phyloP scores from a whole-genome alignment of 2,113 vertebrate genomes.

The Solea senegalensis region DNA sequence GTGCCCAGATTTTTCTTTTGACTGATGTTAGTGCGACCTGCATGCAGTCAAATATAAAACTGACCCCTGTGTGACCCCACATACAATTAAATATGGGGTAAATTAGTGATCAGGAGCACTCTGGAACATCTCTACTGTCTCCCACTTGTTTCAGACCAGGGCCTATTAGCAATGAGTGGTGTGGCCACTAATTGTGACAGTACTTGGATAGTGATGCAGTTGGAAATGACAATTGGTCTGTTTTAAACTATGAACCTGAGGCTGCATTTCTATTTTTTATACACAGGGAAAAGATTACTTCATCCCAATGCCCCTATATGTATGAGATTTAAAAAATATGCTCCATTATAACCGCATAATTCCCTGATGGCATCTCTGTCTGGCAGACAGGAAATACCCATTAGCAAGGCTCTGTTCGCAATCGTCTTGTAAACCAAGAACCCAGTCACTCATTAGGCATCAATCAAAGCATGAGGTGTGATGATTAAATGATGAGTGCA shows the following conservation, averaged over 20 bases:
- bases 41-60: too few species aligned
- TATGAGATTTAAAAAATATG: constrained; percentile 9
- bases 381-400: constrained; percentile 71
- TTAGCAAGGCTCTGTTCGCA: constrained; percentile 91
- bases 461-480: constrained; percentile 85
- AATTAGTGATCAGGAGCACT: too few species aligned
- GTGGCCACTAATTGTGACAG: constrained; percentile 75
- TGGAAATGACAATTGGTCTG: not conserved
- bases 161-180: constrained; percentile 75
- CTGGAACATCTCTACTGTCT: not conserved
- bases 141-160: not conserved
- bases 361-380: constrained; percentile 23
- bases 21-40: too few species aligned
- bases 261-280: not conserved
- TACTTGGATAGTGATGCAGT: constrained; percentile 1
- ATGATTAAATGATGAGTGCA: constrained; percentile 87
- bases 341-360: constrained; percentile 6
- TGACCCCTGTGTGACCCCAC: not conserved
- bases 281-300: not conserved
- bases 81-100: not conserved
- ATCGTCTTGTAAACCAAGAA: constrained; percentile 88
- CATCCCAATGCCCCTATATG: not conserved
- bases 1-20: too few species aligned
- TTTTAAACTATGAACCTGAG: constrained; percentile 3
- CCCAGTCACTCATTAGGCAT: constrained; percentile 87